These are phyloP conservation scores for Vidua chalybeata DNA, from an alignment of 2,113 vertebrate species.

Conservation along the genomic window DNA sequence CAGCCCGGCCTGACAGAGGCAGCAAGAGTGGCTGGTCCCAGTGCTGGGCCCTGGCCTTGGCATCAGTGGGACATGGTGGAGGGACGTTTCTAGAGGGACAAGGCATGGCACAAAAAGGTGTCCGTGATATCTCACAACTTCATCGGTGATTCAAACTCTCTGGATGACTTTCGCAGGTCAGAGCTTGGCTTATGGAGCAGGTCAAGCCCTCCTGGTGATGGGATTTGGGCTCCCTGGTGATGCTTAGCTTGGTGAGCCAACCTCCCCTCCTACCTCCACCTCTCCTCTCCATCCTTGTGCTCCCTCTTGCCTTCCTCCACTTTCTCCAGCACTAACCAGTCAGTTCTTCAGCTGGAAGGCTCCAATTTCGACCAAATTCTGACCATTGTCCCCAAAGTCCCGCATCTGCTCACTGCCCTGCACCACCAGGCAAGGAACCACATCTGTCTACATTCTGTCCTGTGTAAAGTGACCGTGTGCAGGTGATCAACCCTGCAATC, in stretches of 20 bases:
- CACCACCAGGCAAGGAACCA: neutral
- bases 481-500: neutral
- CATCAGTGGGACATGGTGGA: accelerated
- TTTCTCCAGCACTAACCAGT: neutral
- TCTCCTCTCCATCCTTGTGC: neutral
- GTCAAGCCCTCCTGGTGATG: neutral
- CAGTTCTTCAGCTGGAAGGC: neutral
- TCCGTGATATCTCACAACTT: accelerated
- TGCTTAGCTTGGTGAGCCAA: neutral
- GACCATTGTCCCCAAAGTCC: neutral
- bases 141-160: accelerated
- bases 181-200: neutral
- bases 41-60: accelerated
- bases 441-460: neutral
- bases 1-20: accelerated
- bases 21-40: neutral
- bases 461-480: accelerated
- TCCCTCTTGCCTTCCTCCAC: neutral
- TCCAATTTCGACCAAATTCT: neutral
- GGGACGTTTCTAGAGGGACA: neutral
- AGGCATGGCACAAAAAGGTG: neutral
- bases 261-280: neutral
- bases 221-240: neutral
- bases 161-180: accelerated
- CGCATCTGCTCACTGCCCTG: neutral